These are phyloP conservation scores for Lynx canadensis DNA, from an alignment of 2,113 vertebrate species.

Conservation along the genomic window DNA sequence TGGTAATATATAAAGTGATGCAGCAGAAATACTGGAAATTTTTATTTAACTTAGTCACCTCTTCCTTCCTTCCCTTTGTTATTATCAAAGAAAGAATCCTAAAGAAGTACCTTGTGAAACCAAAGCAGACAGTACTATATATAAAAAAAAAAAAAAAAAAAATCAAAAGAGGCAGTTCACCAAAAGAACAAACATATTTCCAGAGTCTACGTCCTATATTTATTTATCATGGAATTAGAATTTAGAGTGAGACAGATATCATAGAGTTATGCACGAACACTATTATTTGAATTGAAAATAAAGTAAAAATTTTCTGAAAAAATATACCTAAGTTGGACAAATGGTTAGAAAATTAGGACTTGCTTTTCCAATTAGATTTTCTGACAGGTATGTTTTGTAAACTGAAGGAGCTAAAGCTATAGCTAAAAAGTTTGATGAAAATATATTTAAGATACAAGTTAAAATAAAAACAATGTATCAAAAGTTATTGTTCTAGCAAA, in stretches of 20 bases:
- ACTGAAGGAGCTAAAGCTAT: background rate
- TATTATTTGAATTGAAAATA: background rate
- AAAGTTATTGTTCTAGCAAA: background rate
- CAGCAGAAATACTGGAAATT: background rate
- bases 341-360: background rate
- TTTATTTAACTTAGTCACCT: background rate
- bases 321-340: background rate
- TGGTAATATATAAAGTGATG: background rate
- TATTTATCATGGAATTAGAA: background rate
- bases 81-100: background rate
- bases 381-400: background rate
- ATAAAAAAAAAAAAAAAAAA: background rate
- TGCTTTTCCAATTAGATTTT: background rate
- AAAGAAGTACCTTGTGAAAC: background rate
- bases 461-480: background rate
- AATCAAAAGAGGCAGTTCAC: background rate
- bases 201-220: background rate
- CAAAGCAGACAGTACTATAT: background rate
- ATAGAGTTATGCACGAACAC: background rate
- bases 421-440: background rate
- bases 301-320: background rate
- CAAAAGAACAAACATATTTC: background rate
- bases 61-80: background rate
- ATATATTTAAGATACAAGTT: background rate
- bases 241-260: background rate